Percentiles rank a stretch among this genome's conserved stretches.
Evolutionary conservation across 2,113 vertebrate genomes (phyloP).

Genomic region (Andinoacara biseriatus): DNA sequence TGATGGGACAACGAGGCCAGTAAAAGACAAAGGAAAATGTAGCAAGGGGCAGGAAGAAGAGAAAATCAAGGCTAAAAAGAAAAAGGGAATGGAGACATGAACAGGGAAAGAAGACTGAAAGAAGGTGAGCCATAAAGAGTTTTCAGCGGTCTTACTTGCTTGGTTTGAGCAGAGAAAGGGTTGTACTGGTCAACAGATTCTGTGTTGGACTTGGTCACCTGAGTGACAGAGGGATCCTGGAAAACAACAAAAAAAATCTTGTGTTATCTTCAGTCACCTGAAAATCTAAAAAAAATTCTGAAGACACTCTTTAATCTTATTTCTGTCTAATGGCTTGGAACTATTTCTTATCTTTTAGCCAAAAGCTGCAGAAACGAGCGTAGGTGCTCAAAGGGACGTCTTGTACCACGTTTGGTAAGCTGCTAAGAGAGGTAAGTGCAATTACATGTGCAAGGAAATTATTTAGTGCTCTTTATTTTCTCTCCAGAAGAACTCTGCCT

Average conservation of each 20-base stretch:
- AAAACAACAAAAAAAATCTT: constrained; percentile 37
- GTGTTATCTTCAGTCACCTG: neutral
- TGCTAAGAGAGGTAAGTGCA: neutral
- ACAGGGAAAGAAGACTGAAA: neutral
- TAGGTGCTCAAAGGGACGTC: neutral
- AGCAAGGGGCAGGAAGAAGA: neutral
- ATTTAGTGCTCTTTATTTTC: neutral
- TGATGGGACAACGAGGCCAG: neutral
- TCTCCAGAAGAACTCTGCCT: neutral
- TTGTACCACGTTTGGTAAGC: neutral
- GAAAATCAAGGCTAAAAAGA: neutral
- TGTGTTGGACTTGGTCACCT: constrained; percentile 82
- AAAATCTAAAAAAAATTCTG: neutral
- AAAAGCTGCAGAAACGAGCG: neutral
- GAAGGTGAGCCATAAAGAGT: neutral
- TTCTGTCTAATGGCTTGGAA: neutral
- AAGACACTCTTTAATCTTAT: neutral
- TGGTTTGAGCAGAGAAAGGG: constrained; percentile 84
- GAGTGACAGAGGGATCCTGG: constrained; percentile 93
- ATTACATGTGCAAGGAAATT: neutral
- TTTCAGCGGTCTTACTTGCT: constrained; percentile 74
- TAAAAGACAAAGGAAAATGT: neutral
- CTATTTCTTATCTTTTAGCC: neutral
- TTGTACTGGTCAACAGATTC: constrained; percentile 87
- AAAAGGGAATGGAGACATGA: neutral